Percentiles rank a stretch among this genome's conserved stretches.
Conservation (phyloP, 1,140 invertebrate species). For the Bemisia tabaci region DNA sequence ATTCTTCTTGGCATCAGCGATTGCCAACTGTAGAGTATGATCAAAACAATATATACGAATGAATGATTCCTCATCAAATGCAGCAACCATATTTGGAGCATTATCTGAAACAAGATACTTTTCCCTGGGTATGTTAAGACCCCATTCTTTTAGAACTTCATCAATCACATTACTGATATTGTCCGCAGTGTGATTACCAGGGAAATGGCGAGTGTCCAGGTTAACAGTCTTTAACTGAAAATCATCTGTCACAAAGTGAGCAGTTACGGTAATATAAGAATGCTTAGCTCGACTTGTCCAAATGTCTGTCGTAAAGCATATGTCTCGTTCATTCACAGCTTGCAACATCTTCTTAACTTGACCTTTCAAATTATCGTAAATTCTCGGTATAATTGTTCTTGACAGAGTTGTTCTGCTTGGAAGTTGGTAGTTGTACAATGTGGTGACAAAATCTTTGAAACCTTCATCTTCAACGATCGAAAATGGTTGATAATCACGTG, state of each 20-base stretch:
- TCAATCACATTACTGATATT: slow-evolving; percentile 16
- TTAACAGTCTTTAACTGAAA: slow-evolving; percentile 18
- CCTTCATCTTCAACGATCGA: slow-evolving; percentile 19
- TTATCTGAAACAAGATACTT: slow-evolving; percentile 10
- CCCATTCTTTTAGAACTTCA: slow-evolving; percentile 12
- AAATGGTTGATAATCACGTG: slow-evolving; percentile 20
- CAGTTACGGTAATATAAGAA: slow-evolving; percentile 22
- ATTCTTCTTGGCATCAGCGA: slow-evolving; percentile 7
- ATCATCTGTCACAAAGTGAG: slow-evolving; percentile 18
- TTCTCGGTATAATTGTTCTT: slow-evolving; percentile 17
- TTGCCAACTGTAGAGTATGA: slow-evolving; percentile 11
- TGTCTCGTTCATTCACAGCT: slow-evolving; percentile 9
- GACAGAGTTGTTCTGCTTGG: slow-evolving; percentile 17
- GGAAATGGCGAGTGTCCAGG: slow-evolving; percentile 15
- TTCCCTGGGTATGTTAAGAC: slow-evolving; percentile 10
- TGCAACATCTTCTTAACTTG: slow-evolving; percentile 6
- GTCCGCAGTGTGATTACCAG: slow-evolving; percentile 13
- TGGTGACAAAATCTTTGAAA: slow-evolving; percentile 18
- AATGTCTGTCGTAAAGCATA: slow-evolving; percentile 20
- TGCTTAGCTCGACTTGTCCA: slow-evolving; percentile 21
- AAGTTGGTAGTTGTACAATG: slow-evolving; percentile 17
- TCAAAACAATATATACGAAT: slow-evolving; percentile 12
- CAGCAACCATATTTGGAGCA: slow-evolving; percentile 10
- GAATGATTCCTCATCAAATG: slow-evolving; percentile 6
- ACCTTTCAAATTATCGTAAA: slow-evolving; percentile 16